Conservation (phyloP, 2,888 invertebrate species). For the Cyclophora albipunctata region DNA sequence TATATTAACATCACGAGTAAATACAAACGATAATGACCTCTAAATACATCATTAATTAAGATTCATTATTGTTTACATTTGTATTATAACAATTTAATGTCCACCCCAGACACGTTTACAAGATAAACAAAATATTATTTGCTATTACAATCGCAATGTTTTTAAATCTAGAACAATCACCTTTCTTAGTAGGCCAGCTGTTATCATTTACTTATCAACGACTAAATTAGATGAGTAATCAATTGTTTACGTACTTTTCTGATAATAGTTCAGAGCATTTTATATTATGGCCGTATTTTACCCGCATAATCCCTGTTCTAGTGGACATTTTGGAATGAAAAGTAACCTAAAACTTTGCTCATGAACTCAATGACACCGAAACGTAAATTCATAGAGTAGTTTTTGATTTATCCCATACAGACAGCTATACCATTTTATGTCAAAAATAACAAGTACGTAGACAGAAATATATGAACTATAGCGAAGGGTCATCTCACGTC, state of each 20-base stretch:
- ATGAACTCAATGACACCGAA: no score
- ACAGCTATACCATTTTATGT: no score
- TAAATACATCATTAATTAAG: conserved; percentile 2
- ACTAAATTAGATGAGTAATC: no score
- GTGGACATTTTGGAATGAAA: neutral
- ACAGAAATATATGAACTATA: no score
- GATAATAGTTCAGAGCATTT: no score
- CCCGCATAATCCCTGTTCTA: neutral
- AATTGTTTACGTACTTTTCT: no score
- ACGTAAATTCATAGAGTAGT: no score
- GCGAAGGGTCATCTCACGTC: no score
- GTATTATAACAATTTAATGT: no score
- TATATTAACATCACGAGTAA: neutral
- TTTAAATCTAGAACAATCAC: conserved; percentile 31
- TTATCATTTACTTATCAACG: conserved; percentile 16
- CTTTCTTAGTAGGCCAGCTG: conserved; percentile 27
- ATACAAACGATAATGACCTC: conserved; percentile 28
- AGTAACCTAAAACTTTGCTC: neutral
- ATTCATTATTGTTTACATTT: no score
- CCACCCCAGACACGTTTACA: conserved; percentile 2
- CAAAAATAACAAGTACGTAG: no score
- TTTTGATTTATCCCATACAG: no score
- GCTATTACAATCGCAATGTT: conserved; percentile 17
- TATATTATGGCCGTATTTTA: neutral
- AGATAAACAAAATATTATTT: conserved; percentile 4